phyloP scores from a whole-genome alignment of 2,888 invertebrate genomes.

The Frankliniella fusca region DNA sequence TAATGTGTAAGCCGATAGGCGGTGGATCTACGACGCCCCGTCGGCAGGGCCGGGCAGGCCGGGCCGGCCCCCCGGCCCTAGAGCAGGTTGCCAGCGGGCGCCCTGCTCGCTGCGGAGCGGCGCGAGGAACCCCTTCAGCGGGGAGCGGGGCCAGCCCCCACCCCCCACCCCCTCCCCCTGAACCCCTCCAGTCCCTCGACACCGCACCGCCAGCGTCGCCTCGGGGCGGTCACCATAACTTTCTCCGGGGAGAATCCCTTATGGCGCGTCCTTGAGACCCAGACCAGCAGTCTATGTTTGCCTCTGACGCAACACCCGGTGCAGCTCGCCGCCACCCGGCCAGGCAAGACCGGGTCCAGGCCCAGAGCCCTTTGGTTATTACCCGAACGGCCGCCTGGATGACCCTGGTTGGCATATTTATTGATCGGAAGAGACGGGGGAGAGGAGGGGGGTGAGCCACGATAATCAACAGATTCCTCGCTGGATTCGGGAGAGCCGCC shows the following conservation, averaged over 20 bases:
- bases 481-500: no score
- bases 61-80: neutral
- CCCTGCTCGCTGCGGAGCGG: neutral
- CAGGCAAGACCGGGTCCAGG: no score
- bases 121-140: neutral
- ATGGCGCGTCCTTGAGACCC: neutral
- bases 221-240: conserved; percentile 21
- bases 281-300: no score
- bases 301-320: no score
- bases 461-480: no score
- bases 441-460: no score
- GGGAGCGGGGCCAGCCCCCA: neutral
- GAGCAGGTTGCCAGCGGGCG: no score
- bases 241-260: conserved; percentile 5
- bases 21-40: neutral
- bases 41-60: neutral
- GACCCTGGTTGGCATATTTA: no score
- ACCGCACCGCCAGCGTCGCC: neutral
- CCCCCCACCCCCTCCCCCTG: neutral
- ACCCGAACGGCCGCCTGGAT: no score
- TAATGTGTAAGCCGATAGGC: neutral
- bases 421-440: no score
- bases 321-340: no score
- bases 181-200: neutral
- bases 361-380: no score